Conservation (phyloP, 2,888 invertebrate genomes). For the Pteria penguin region DNA sequence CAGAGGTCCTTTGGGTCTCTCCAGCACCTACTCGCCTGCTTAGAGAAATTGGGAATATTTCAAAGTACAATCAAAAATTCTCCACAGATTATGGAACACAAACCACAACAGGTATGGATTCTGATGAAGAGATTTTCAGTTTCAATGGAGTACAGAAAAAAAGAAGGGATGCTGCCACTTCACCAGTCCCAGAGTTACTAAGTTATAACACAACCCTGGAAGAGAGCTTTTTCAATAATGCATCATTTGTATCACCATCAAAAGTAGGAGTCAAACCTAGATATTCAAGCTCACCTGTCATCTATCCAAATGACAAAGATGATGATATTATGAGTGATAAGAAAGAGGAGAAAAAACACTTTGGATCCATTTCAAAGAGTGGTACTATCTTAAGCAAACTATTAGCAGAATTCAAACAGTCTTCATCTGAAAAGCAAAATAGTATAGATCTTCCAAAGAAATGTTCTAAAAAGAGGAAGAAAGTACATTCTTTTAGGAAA, state of each 20-base stretch:
- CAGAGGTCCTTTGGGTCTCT: background rate
- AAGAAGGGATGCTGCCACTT: conserved; percentile 14
- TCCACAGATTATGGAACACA: too few relatives aligned
- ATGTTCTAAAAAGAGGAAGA: conserved; percentile 29
- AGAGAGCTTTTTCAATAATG: conserved; percentile 16
- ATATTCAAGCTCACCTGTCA: conserved; percentile 42
- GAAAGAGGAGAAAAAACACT: background rate
- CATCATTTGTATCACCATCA: conserved; percentile 13
- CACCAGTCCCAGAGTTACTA: conserved; percentile 32
- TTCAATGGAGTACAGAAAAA: background rate
- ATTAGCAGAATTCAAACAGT: background rate
- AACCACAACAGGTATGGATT: background rate
- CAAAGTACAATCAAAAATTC: too few relatives aligned
- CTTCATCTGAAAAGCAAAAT: conserved; percentile 1
- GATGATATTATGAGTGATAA: background rate
- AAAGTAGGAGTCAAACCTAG: conserved; percentile 24
- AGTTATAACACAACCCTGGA: conserved; percentile 32
- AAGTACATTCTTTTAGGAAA: conserved; percentile 30
- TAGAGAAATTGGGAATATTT: background rate
- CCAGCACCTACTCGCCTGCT: background rate
- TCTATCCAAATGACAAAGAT: too few relatives aligned
- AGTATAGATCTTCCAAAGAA: conserved; percentile 23
- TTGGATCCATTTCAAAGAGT: background rate
- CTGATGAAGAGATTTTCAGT: background rate
- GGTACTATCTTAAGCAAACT: background rate